These are phyloP conservation scores for Athrips mouffetella DNA, from an alignment of 2,888 invertebrate genomes.

Conservation along the genomic window DNA sequence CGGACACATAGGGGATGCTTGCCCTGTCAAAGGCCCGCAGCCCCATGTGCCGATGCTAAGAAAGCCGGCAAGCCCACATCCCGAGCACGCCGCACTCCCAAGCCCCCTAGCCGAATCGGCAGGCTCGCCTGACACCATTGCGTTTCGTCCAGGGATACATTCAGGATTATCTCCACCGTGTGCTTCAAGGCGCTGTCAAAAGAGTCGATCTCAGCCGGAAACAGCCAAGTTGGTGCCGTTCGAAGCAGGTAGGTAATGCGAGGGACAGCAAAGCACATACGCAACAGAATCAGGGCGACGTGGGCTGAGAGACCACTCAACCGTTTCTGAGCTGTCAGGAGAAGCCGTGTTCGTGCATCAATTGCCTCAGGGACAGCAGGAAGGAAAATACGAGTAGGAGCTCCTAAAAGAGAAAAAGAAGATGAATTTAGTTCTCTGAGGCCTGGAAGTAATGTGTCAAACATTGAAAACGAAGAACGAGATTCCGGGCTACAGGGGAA, in stretches of 20 bases:
- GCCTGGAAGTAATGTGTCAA: not conserved
- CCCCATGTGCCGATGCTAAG: not conserved
- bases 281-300: not conserved
- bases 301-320: not conserved
- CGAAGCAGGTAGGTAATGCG: not conserved
- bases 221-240: conserved; percentile 2
- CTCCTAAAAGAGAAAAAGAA: not conserved
- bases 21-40: not conserved
- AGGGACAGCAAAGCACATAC: conserved; percentile 1
- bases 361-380: not conserved
- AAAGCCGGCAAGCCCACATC: conserved; percentile 4
- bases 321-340: not conserved
- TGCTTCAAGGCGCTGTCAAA: not conserved
- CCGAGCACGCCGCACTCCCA: not conserved
- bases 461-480: not conserved
- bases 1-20: not conserved
- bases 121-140: conserved; percentile 1
- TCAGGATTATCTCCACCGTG: not conserved
- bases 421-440: not conserved
- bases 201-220: not conserved
- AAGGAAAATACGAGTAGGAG: not conserved
- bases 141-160: not conserved
- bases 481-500: not conserved
- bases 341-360: not conserved
- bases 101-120: conserved; percentile 2